These are phyloP conservation scores for Lutraria lutraria DNA, from an alignment of 2,888 invertebrate species.

Conservation along the genomic window DNA sequence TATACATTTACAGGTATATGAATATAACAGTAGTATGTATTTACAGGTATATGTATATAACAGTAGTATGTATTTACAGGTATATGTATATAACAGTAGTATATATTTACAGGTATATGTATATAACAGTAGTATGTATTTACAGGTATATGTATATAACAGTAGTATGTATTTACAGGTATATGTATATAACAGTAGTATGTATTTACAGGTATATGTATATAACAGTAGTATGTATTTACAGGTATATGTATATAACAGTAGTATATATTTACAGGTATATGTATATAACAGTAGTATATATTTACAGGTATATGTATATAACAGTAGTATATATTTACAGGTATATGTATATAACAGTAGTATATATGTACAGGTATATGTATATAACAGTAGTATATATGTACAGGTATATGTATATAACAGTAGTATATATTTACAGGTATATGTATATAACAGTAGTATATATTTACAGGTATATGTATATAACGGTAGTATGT, in stretches of 20 bases:
- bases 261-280: slow-evolving; percentile 86
- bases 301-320: slow-evolving; percentile 88
- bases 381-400: not conserved
- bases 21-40: not conserved
- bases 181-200: slow-evolving; percentile 87
- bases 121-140: not conserved
- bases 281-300: slow-evolving; percentile 85
- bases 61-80: slow-evolving; percentile 77
- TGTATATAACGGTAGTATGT: not conserved
- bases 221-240: not conserved
- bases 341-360: slow-evolving; percentile 88
- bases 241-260: slow-evolving; percentile 88
- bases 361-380: slow-evolving; percentile 88
- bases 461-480: slow-evolving; percentile 88
- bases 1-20: slow-evolving; percentile 89
- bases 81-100: slow-evolving; percentile 87
- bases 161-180: slow-evolving; percentile 77
- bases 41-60: slow-evolving; percentile 88
- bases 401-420: slow-evolving; percentile 88
- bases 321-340: not conserved
- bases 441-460: slow-evolving; percentile 88
- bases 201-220: slow-evolving; percentile 88
- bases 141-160: slow-evolving; percentile 88
- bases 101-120: slow-evolving; percentile 88
- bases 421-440: slow-evolving; percentile 24